A percentile compares a stretch with the other conserved stretches of the same genome.
phyloP scores from a whole-genome alignment of 2,888 invertebrate species.

The Drosophila koepferae region DNA sequence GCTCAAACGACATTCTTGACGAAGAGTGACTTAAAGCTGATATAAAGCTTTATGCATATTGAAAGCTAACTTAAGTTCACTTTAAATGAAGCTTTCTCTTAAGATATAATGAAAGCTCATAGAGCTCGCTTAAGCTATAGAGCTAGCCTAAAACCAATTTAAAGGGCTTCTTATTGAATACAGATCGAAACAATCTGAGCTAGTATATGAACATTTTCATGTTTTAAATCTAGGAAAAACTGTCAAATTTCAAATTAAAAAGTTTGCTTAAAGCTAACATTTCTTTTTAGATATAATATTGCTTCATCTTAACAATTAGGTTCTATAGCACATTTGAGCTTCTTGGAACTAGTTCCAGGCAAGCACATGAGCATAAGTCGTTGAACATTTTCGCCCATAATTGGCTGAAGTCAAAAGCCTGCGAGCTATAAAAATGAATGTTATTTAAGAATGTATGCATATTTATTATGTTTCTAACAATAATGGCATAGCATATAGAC shows the following conservation, averaged over 20 bases:
- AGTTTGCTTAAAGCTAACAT: neutral
- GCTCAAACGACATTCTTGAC: too few species aligned
- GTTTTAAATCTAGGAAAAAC: neutral
- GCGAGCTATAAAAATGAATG: constrained; percentile 47
- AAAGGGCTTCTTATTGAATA: too few species aligned
- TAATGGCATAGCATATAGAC: constrained; percentile 27
- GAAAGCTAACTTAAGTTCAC: too few species aligned
- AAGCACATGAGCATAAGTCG: neutral
- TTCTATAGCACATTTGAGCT: neutral
- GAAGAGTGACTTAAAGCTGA: too few species aligned
- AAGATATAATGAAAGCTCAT: too few species aligned
- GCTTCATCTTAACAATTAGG: neutral
- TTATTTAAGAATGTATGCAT: constrained; percentile 57
- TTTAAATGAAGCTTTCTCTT: neutral
- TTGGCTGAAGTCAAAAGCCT: constrained; percentile 48
- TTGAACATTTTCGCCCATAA: constrained; percentile 26
- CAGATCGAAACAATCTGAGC: neutral
- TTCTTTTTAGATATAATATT: too few species aligned
- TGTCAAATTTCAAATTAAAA: neutral
- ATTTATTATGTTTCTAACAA: constrained; percentile 55
- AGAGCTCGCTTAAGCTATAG: neutral
- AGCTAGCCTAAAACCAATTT: neutral
- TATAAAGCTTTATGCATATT: too few species aligned
- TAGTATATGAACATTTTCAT: neutral
- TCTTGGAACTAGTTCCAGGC: constrained; percentile 10